Evolutionary conservation across 2,797 vertebrate species (phyloP).

Genomic region (Acanthurus lineatus): DNA sequence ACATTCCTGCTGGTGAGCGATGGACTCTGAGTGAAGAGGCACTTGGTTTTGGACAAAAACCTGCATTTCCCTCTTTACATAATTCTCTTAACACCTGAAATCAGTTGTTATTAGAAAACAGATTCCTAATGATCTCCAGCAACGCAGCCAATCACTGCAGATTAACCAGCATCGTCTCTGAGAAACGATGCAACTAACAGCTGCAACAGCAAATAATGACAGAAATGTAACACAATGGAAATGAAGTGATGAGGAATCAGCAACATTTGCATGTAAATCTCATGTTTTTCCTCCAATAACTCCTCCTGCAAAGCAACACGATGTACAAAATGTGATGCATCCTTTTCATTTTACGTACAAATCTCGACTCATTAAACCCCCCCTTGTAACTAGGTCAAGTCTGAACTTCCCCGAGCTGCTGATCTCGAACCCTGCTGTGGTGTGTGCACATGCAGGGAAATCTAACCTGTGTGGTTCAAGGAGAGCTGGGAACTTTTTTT

Average conservation of each 20-base stretch:
- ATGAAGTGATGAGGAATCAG: neutral
- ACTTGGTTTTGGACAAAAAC: too few relatives aligned
- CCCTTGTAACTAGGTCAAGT: constrained; percentile 45
- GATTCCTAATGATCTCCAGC: neutral
- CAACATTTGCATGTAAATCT: neutral
- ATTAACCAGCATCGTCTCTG: neutral
- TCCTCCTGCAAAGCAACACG: neutral
- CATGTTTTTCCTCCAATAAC: neutral
- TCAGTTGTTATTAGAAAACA: neutral
- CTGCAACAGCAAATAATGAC: neutral
- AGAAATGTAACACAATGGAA: neutral
- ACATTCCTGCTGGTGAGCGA: too few relatives aligned
- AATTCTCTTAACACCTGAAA: neutral
- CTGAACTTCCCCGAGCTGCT: constrained; percentile 20
- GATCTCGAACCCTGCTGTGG: constrained; percentile 7
- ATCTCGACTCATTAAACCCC: constrained; percentile 8
- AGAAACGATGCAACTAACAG: neutral
- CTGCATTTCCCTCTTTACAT: neutral
- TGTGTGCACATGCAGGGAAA: constrained; percentile 14
- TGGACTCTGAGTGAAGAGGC: too few relatives aligned
- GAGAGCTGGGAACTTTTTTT: constrained; percentile 12
- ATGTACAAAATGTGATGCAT: neutral
- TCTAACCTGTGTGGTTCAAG: constrained; percentile 33
- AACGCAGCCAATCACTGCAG: neutral
- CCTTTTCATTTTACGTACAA: neutral